phyloP scores from a whole-genome alignment of 2,113 vertebrate genomes.

The Hypanus sabinus region DNA sequence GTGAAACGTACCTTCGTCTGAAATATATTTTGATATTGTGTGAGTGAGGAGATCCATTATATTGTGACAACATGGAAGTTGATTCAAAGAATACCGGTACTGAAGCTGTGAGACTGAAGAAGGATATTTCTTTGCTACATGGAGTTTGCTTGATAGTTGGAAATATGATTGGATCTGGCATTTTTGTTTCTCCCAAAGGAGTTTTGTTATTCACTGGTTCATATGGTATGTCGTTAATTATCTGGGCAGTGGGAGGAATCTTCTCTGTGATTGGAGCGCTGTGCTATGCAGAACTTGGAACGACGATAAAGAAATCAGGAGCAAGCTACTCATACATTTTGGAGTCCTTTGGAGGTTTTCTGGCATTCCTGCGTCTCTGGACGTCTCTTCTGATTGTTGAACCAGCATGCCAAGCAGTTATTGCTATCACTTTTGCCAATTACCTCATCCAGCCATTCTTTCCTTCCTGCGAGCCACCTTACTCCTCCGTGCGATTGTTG shows the following conservation, averaged over 20 bases:
- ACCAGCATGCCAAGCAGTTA: constrained; percentile 68
- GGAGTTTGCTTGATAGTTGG: constrained; percentile 70
- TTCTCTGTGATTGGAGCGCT: constrained; percentile 68
- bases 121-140: constrained; percentile 71
- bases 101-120: constrained; percentile 54
- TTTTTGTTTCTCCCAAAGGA: constrained; percentile 68
- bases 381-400: constrained; percentile 68
- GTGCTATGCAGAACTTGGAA: constrained; percentile 70
- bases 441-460: constrained; percentile 70
- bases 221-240: constrained; percentile 62
- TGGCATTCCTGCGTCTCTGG: constrained; percentile 69
- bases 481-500: constrained; percentile 57
- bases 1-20: background rate
- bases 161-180: constrained; percentile 72
- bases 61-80: constrained; percentile 49
- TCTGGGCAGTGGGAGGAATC: constrained; percentile 65
- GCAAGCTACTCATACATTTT: constrained; percentile 69
- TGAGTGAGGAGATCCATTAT: background rate
- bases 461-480: constrained; percentile 53
- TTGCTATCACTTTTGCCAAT: constrained; percentile 66
- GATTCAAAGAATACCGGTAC: constrained; percentile 45
- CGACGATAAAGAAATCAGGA: constrained; percentile 69
- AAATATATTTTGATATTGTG: background rate
- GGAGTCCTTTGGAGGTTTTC: constrained; percentile 64
- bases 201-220: constrained; percentile 62